Evolutionary conservation across 2,113 vertebrate genomes (phyloP).

Genomic region (Bagarius yarrelli): DNA sequence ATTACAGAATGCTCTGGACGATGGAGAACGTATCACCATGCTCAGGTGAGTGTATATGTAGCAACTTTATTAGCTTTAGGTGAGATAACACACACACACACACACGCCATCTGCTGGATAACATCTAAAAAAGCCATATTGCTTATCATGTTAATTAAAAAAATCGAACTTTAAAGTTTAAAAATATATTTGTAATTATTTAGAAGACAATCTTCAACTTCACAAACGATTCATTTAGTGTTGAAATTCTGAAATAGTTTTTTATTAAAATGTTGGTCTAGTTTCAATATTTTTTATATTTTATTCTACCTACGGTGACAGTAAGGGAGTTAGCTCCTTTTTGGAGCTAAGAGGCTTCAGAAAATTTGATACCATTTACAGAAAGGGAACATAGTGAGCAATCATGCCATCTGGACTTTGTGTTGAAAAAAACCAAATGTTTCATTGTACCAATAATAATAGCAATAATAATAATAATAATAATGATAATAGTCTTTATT

Average conservation of each 20-base stretch:
- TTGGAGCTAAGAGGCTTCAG: too few species aligned
- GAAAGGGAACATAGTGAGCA: too few species aligned
- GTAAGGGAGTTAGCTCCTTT: not conserved
- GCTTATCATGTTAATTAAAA: not conserved
- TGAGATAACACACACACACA: not conserved
- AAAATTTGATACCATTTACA: too few species aligned
- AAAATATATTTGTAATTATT: too few species aligned
- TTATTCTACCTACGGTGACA: not conserved
- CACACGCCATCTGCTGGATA: not conserved
- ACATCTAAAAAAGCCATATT: not conserved
- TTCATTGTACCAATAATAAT: too few species aligned
- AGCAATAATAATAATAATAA: too few species aligned
- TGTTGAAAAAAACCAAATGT: too few species aligned
- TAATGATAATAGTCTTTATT: too few species aligned
- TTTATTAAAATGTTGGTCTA: not conserved
- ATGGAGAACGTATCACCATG: conserved; percentile 70
- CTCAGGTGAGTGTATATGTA: conserved; percentile 59
- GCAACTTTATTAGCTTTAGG: too few species aligned
- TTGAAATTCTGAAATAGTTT: not conserved
- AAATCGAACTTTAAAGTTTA: not conserved
- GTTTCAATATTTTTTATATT: not conserved
- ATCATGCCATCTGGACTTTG: too few species aligned
- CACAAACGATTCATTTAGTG: not conserved
- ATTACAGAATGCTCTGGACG: conserved; percentile 67
- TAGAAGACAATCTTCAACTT: not conserved